A percentile compares a stretch with the other conserved stretches of the same genome.
These are phyloP conservation scores for Hofmannophila pseudospretella DNA, from an alignment of 2,888 invertebrate species.

Conservation along the genomic window DNA sequence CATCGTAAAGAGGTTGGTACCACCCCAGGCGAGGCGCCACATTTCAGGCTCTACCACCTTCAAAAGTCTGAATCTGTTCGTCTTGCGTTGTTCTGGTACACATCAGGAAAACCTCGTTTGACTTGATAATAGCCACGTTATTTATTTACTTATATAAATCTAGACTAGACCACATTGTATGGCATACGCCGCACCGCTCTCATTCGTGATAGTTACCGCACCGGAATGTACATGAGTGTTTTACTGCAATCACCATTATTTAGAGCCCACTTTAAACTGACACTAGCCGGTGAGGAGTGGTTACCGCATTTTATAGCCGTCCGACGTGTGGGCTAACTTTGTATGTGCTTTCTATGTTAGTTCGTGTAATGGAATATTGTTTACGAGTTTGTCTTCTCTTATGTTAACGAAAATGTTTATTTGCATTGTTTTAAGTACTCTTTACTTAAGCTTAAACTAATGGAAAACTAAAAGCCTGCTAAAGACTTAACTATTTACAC, in stretches of 20 bases:
- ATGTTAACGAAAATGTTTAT: not conserved
- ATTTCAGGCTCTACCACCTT: no score
- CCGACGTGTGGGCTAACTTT: not conserved
- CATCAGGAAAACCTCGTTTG: no score
- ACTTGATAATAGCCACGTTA: no score
- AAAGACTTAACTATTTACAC: not conserved
- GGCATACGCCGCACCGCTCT: not conserved
- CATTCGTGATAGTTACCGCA: no score
- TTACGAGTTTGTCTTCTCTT: constrained; percentile 22
- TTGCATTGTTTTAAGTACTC: constrained; percentile 27
- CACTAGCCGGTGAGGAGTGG: constrained; percentile 4
- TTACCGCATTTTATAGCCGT: constrained; percentile 2
- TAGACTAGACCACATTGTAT: not conserved
- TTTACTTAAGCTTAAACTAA: constrained; percentile 24
- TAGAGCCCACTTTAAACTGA: constrained; percentile 2
- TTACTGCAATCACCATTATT: constrained; percentile 5
- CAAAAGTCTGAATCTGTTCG: no score
- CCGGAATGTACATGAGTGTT: not conserved
- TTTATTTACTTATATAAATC: not conserved
- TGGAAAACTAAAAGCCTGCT: not conserved
- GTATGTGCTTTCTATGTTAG: constrained; percentile 26
- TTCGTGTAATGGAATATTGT: constrained; percentile 46
- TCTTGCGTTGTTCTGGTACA: no score
- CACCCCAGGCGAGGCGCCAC: no score
- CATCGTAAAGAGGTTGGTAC: no score